Evolutionary conservation across 2,888 invertebrate species (phyloP).

Genomic region (Microctonus aethiopoides): DNA sequence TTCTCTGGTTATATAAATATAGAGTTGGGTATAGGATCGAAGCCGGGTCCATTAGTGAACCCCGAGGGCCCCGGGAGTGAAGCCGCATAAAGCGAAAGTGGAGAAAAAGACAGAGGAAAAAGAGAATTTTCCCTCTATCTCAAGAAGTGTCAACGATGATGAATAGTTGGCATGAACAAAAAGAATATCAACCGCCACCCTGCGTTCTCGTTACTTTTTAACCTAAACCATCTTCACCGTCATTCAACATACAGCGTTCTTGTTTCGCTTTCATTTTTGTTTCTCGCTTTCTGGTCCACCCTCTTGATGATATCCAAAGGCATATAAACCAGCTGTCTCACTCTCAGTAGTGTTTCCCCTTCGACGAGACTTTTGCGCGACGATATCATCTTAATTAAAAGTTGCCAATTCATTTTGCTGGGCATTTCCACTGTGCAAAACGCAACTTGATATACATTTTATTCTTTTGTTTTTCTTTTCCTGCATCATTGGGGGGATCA

Average conservation of each 20-base stretch:
- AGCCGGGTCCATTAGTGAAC: slow-evolving; percentile 63
- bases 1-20: no score
- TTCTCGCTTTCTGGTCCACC: not conserved
- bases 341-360: not conserved
- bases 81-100: slow-evolving; percentile 37
- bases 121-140: slow-evolving; percentile 58
- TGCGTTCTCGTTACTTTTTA: slow-evolving; percentile 43
- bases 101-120: slow-evolving; percentile 41
- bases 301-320: not conserved
- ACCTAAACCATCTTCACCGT: slow-evolving; percentile 18
- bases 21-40: slow-evolving; percentile 36
- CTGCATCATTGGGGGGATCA: slow-evolving; percentile 7
- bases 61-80: slow-evolving; percentile 54
- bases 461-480: slow-evolving; percentile 38
- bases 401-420: slow-evolving; percentile 66
- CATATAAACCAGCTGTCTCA: not conserved
- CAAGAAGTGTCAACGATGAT: slow-evolving; percentile 67
- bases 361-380: slow-evolving; percentile 36
- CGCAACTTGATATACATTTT: slow-evolving; percentile 30
- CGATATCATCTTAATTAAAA: slow-evolving; percentile 68
- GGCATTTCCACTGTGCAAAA: slow-evolving; percentile 54
- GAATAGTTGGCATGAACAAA: slow-evolving; percentile 68
- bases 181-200: slow-evolving; percentile 63
- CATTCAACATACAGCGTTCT: not conserved
- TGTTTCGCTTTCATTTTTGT: slow-evolving; percentile 19